Conservation (phyloP, 1,140 invertebrate species). For the Ladona fulva region DNA sequence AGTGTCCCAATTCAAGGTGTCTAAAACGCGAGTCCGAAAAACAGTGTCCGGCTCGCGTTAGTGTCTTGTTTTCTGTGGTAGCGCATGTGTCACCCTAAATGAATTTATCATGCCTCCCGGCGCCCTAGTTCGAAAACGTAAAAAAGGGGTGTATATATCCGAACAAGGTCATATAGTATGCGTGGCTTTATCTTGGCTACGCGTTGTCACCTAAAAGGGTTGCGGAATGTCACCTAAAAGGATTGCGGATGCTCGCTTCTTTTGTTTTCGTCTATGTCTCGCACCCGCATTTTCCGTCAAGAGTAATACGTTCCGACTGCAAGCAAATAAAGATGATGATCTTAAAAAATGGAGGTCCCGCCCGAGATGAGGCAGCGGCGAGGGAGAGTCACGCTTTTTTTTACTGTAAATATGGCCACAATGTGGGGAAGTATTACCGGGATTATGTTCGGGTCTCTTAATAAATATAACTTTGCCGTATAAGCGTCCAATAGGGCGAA, state of each 20-base stretch:
- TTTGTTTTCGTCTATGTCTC: neutral
- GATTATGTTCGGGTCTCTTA: too few relatives aligned
- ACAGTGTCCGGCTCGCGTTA: neutral
- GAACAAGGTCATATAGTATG: neutral
- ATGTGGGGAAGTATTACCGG: too few relatives aligned
- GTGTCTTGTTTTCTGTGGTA: neutral
- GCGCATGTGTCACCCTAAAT: neutral
- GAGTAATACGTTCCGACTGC: neutral
- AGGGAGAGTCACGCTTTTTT: too few relatives aligned
- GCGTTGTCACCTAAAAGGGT: neutral
- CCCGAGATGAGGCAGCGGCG: too few relatives aligned
- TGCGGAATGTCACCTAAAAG: neutral
- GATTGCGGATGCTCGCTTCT: neutral
- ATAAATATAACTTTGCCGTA: too few relatives aligned
- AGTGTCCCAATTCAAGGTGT: too few relatives aligned
- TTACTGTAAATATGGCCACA: too few relatives aligned
- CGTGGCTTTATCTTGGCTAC: neutral
- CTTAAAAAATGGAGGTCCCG: too few relatives aligned
- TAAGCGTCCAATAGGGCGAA: too few relatives aligned
- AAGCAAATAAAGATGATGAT: too few relatives aligned
- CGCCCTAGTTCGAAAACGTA: neutral
- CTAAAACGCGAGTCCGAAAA: too few relatives aligned
- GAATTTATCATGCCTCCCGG: neutral
- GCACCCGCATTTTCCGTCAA: neutral
- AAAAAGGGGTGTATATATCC: neutral